Evolutionary conservation across 2,888 invertebrate species (phyloP).

Genomic region (Polyommatus iphigenia): DNA sequence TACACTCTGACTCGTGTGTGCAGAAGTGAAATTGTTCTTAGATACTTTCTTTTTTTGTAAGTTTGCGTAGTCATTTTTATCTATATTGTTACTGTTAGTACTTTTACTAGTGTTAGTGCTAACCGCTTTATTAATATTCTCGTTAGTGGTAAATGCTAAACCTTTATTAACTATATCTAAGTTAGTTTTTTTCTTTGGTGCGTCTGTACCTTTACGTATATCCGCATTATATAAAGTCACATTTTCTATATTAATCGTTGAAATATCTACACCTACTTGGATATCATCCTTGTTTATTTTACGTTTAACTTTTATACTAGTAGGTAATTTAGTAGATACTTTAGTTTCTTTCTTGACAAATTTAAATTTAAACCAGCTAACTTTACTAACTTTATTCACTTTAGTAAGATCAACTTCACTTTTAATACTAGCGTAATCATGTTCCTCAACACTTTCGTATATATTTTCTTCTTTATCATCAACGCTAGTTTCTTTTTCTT

Average conservation of each 20-base stretch:
- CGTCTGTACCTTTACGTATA: not conserved
- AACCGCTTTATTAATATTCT: slow-evolving; percentile 53
- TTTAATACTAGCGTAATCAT: slow-evolving; percentile 38
- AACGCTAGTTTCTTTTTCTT: slow-evolving; percentile 24
- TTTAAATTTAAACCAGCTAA: slow-evolving; percentile 14
- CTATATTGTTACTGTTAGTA: not conserved
- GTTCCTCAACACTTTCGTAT: slow-evolving; percentile 36
- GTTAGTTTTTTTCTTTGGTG: slow-evolving; percentile 48
- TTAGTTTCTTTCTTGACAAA: slow-evolving; percentile 34
- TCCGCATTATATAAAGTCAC: slow-evolving; percentile 30
- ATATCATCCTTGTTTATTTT: slow-evolving; percentile 68
- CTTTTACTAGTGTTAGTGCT: slow-evolving; percentile 22
- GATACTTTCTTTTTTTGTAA: not conserved
- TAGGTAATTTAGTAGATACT: slow-evolving; percentile 40
- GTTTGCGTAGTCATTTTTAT: not conserved
- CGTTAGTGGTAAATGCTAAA: slow-evolving; percentile 84
- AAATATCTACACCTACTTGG: slow-evolving; percentile 49
- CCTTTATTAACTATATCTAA: slow-evolving; percentile 81
- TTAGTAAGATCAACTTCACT: slow-evolving; percentile 36
- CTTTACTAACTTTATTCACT: not conserved
- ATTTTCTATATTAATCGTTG: slow-evolving; percentile 39
- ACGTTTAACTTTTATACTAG: slow-evolving; percentile 45
- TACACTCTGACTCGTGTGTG: not conserved
- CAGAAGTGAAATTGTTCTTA: not conserved
- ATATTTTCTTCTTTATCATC: slow-evolving; percentile 37